A percentile compares a stretch with the other conserved stretches of the same genome.
phyloP scores from a whole-genome alignment of 2,113 vertebrate genomes.

The Cygnus buccinator region DNA sequence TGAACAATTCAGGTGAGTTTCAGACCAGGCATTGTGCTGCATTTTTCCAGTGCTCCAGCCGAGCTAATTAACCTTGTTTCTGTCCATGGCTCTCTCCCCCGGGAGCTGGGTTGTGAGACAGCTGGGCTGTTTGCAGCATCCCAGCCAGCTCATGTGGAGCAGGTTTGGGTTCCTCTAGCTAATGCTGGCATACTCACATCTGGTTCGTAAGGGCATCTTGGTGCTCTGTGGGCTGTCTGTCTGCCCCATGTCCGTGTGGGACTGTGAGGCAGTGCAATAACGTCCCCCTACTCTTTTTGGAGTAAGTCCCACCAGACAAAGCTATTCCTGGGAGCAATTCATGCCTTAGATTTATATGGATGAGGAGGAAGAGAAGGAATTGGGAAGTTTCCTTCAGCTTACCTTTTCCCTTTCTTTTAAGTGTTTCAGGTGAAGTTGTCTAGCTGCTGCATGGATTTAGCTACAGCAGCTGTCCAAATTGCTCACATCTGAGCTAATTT shows the following conservation, averaged over 20 bases:
- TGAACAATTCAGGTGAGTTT: neutral
- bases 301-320: accelerated
- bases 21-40: neutral
- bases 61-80: neutral
- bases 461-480: neutral
- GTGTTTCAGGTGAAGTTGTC: neutral
- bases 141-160: neutral
- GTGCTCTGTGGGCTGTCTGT: neutral
- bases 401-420: neutral
- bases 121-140: neutral
- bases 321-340: neutral
- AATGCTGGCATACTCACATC: accelerated
- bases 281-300: neutral
- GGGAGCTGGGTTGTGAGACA: neutral
- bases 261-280: neutral
- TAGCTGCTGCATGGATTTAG: neutral
- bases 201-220: neutral
- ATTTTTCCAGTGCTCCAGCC: neutral
- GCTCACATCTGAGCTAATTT: neutral
- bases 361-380: neutral
- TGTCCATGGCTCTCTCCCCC: neutral
- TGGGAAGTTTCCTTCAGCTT: neutral
- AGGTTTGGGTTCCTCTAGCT: neutral
- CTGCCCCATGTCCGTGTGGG: neutral
- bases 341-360: accelerated